Evolutionary conservation across 2,888 invertebrate species (phyloP).

Genomic region (Eretmocerus hayati): DNA sequence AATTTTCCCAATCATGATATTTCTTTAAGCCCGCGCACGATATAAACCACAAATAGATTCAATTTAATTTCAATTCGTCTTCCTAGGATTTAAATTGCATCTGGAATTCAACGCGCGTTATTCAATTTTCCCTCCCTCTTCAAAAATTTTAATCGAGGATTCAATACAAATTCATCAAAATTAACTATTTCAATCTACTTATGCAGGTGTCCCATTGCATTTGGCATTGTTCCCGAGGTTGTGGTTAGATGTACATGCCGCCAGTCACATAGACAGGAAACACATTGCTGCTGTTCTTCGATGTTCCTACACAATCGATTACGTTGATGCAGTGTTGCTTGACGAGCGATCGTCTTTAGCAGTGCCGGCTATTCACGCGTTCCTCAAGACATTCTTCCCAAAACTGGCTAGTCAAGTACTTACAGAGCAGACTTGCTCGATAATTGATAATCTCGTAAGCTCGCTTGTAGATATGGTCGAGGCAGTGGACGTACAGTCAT

Average conservation of each 20-base stretch:
- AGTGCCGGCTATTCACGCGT: slow-evolving; percentile 77
- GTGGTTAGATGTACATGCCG: slow-evolving; percentile 82
- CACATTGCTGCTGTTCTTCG: slow-evolving; percentile 74
- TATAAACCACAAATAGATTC: too few species aligned
- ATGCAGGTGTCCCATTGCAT: slow-evolving; percentile 72
- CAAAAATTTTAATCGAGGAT: too few species aligned
- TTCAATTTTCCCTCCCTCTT: too few species aligned
- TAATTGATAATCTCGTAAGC: slow-evolving; percentile 58
- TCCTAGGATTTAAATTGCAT: too few species aligned
- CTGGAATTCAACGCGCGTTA: too few species aligned
- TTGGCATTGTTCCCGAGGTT: slow-evolving; percentile 84
- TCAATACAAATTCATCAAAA: too few species aligned
- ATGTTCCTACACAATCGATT: slow-evolving; percentile 79
- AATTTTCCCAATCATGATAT: too few species aligned
- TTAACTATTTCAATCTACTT: too few species aligned
- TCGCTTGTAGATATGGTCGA: slow-evolving; percentile 52
- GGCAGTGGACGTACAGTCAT: slow-evolving; percentile 49
- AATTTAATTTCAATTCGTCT: too few species aligned
- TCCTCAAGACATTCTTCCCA: slow-evolving; percentile 82
- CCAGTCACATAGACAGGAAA: slow-evolving; percentile 67
- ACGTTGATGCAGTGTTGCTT: slow-evolving; percentile 80
- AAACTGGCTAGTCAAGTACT: slow-evolving; percentile 67
- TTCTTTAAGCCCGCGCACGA: too few species aligned
- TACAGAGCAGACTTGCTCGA: slow-evolving; percentile 55
- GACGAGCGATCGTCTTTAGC: slow-evolving; percentile 83